phyloP scores from a whole-genome alignment of 2,888 invertebrate species.

The Fabriciana adippe region DNA sequence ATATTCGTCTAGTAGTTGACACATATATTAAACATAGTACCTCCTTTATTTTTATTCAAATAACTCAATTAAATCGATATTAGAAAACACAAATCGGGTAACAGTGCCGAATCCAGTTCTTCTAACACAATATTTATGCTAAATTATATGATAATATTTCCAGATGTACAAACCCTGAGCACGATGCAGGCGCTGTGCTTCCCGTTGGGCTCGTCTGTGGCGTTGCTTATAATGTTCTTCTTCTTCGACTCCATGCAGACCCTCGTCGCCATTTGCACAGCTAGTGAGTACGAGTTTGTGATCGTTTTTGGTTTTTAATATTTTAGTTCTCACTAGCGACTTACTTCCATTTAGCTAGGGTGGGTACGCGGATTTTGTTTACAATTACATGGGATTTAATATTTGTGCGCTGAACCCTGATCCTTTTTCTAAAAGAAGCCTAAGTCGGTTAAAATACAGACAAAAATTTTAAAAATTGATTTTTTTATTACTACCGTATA shows the following conservation, averaged over 20 bases:
- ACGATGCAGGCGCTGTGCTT: slow-evolving; percentile 98
- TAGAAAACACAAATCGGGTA: neutral
- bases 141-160: slow-evolving; percentile 29
- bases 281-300: slow-evolving; percentile 85
- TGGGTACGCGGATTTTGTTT: too few species aligned
- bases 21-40: too few species aligned
- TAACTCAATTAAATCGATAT: too few species aligned
- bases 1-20: too few species aligned
- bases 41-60: too few species aligned
- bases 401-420: too few species aligned
- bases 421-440: too few species aligned
- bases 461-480: too few species aligned
- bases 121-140: neutral
- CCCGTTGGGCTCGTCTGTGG: slow-evolving; percentile 97
- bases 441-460: too few species aligned
- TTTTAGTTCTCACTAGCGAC: neutral
- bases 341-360: too few species aligned
- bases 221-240: slow-evolving; percentile 98
- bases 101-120: neutral
- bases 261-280: slow-evolving; percentile 97
- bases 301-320: neutral
- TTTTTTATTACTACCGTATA: too few species aligned
- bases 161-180: slow-evolving; percentile 95
- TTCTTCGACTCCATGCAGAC: slow-evolving; percentile 99
- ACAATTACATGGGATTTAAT: too few species aligned